Conservation (phyloP, 2,113 vertebrate genomes). For the Dasyurus viverrinus region DNA sequence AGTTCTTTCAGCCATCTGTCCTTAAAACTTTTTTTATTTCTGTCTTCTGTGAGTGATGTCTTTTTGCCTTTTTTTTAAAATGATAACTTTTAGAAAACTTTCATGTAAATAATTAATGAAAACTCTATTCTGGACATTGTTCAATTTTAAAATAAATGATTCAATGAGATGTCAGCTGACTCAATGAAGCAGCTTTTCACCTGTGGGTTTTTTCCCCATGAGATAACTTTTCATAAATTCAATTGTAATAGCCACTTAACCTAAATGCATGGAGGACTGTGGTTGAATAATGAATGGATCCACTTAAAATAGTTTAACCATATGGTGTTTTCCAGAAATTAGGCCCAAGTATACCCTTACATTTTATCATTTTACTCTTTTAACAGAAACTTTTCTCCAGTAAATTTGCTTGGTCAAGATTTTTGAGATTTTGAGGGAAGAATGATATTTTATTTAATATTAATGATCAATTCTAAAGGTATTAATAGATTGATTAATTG, state of each 20-base stretch:
- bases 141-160: constrained; percentile 89
- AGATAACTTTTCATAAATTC: constrained; percentile 80
- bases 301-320: constrained; percentile 83
- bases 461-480: neutral
- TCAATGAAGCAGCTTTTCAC: constrained; percentile 86
- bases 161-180: constrained; percentile 86
- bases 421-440: neutral
- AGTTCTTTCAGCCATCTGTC: constrained; percentile 79
- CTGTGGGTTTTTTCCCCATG: constrained; percentile 75
- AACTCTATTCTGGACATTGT: constrained; percentile 88
- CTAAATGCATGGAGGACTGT: constrained; percentile 73
- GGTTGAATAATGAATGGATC: constrained; percentile 86
- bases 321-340: constrained; percentile 80
- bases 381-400: constrained; percentile 3
- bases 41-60: constrained; percentile 76
- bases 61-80: constrained; percentile 70
- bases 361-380: neutral
- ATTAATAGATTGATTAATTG: neutral
- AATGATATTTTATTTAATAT: neutral
- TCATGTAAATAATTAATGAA: constrained; percentile 92
- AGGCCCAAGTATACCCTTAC: constrained; percentile 67
- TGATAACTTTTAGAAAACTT: constrained; percentile 81
- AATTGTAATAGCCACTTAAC: constrained; percentile 76
- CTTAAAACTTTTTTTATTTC: constrained; percentile 77
- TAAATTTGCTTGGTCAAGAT: neutral